Base-by-base conservation (phyloP, 2,888 invertebrate species). In the Polydrusus tereticollis region DNA sequence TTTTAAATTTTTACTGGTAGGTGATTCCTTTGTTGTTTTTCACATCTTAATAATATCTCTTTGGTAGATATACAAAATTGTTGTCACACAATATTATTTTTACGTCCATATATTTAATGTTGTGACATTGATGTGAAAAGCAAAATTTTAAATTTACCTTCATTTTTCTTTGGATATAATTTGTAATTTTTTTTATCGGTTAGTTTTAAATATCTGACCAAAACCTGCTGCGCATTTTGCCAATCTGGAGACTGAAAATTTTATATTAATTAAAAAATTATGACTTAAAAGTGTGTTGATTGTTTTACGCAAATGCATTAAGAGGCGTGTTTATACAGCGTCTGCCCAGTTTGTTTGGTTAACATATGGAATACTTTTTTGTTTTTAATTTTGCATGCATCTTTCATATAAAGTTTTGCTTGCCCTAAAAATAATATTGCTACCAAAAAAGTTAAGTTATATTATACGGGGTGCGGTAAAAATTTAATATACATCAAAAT, bases 191-290 rank as follows among this genome's bases (percentile, higher is more conserved):
- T 52, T 14, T 2, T 29, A 5, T 7, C 1, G 26, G 26, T 55
- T 29, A 23, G 52, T 55, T 55, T 29, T 55, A 52, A 8, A 16
- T 26, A 16, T 6, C 29, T 20, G n/a, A 20, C 6, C 23, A 23
- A 20, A 47, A 47, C 21, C 20, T 38, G 6, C 10, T 14, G 29
- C 12, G n/a, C 6, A 14, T 65, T 64, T 65, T 65, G 65, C 65
- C 65, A 65, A 65, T 55, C 43, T 65, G 65, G 55, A 65, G 65
- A 65, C 65, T 65, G 55, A 52, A 16, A 1, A 10, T 26, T 14
- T 20, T 52, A 7, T 29, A 29, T 52, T 52, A 29, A 26, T 1
- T 36, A 36, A 10, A 10, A 36, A 12, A 12, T 36, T 10, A 36
- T 36, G 5, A 2, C 7, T 47, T 47, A 23, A 47, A 47, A 47